A percentile compares a stretch with the other conserved stretches of the same genome.
phyloP scores from a whole-genome alignment of 1,140 invertebrate species.

The Streblospio benedicti region DNA sequence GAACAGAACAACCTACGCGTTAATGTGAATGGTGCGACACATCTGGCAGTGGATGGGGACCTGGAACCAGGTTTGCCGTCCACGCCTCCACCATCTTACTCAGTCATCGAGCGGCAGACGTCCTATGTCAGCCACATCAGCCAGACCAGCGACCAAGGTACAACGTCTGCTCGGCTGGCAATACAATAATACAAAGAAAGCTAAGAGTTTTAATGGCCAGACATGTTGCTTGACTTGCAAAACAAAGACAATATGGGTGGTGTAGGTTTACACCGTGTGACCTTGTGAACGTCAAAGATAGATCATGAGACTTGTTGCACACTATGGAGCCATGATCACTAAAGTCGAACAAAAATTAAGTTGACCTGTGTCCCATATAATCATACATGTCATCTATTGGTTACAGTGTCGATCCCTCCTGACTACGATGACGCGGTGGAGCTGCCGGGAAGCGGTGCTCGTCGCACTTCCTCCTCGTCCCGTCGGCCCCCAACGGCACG shows the following conservation, averaged over 20 bases:
- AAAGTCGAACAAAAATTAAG: not conserved
- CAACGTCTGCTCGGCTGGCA: not conserved
- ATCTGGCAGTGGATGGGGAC: not conserved
- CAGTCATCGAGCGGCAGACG: slow-evolving; percentile 9
- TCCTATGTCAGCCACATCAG: slow-evolving; percentile 14
- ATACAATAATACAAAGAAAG: not conserved
- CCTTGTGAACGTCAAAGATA: too few species aligned
- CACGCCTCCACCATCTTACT: slow-evolving; percentile 14
- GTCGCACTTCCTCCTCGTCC: not conserved
- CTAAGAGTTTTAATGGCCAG: not conserved
- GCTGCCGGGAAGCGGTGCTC: not conserved
- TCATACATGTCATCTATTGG: too few species aligned
- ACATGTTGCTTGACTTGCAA: not conserved
- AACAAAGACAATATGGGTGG: not conserved
- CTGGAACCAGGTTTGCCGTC: slow-evolving; percentile 1
- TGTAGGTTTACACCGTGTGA: slow-evolving; percentile 1
- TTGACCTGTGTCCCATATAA: not conserved
- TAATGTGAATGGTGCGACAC: too few species aligned
- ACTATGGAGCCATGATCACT: too few species aligned
- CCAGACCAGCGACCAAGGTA: slow-evolving; percentile 14
- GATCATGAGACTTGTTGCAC: too few species aligned
- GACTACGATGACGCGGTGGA: not conserved
- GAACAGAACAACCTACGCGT: too few species aligned
- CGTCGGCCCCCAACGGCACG: not conserved
- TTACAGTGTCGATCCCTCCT: not conserved